These are phyloP conservation scores for Drosophila grimshawi DNA, from an alignment of 1,140 invertebrate genomes.

Conservation along the genomic window DNA sequence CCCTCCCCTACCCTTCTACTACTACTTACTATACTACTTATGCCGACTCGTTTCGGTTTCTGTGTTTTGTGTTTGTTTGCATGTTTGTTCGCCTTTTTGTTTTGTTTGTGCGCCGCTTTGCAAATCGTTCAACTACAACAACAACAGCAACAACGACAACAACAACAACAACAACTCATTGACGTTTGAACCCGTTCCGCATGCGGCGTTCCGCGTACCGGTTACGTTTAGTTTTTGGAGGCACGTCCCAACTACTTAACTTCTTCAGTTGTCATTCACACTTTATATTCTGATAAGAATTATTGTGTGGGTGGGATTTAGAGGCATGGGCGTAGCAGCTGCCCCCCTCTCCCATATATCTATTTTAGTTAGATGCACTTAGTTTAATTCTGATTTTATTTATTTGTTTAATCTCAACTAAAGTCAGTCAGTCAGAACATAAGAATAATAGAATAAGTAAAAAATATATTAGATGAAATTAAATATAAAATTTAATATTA, in stretches of 20 bases:
- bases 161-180: constrained; percentile 13
- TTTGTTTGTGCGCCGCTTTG: constrained; percentile 40
- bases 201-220: constrained; percentile 19
- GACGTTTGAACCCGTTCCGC: constrained; percentile 60
- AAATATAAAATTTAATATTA: no score
- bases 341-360: background rate
- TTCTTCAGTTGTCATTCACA: no score
- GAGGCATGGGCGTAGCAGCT: no score
- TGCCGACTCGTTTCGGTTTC: constrained; percentile 41
- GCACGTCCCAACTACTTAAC: constrained; percentile 13
- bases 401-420: background rate
- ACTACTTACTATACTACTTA: constrained; percentile 6
- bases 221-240: constrained; percentile 26
- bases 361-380: background rate
- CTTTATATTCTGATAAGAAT: no score
- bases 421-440: no score
- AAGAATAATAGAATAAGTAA: no score
- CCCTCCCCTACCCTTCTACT: background rate
- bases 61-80: constrained; percentile 69
- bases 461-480: no score
- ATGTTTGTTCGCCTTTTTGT: constrained; percentile 44
- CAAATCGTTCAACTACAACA: constrained; percentile 55
- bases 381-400: background rate
- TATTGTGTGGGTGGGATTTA: no score
- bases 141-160: constrained; percentile 13